phyloP scores from a whole-genome alignment of 1,140 invertebrate genomes.

The Saccostrea echinata region DNA sequence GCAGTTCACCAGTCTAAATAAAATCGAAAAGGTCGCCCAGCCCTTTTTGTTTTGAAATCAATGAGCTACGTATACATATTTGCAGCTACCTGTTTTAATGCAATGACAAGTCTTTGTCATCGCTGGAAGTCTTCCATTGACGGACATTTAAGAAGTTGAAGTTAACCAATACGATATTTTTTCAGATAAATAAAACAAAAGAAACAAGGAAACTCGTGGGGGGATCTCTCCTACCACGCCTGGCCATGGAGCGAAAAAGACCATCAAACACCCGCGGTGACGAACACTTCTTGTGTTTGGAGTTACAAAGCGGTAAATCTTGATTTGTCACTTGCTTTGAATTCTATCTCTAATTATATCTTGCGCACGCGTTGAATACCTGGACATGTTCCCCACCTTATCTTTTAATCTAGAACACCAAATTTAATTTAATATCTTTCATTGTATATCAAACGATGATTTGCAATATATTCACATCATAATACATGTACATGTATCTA shows the following conservation, averaged over 20 bases:
- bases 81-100: too few species aligned
- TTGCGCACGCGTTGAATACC: slow-evolving; percentile 8
- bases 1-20: too few species aligned
- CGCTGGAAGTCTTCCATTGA: too few species aligned
- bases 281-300: background rate
- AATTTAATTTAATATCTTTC: background rate
- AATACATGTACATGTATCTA: background rate
- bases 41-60: too few species aligned
- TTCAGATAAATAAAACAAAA: background rate
- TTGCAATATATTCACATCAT: background rate
- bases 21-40: too few species aligned
- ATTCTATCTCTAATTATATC: slow-evolving; percentile 29
- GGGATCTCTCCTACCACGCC: slow-evolving; percentile 17
- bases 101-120: too few species aligned
- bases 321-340: background rate
- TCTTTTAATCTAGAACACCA: background rate
- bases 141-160: background rate
- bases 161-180: background rate
- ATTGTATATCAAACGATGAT: slow-evolving; percentile 15
- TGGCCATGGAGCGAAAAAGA: background rate
- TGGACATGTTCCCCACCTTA: background rate
- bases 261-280: background rate
- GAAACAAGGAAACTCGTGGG: background rate
- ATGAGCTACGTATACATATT: too few species aligned
- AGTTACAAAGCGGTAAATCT: background rate